These are phyloP conservation scores for Oriolus oriolus DNA, from an alignment of 2,113 vertebrate species.

Conservation along the genomic window DNA sequence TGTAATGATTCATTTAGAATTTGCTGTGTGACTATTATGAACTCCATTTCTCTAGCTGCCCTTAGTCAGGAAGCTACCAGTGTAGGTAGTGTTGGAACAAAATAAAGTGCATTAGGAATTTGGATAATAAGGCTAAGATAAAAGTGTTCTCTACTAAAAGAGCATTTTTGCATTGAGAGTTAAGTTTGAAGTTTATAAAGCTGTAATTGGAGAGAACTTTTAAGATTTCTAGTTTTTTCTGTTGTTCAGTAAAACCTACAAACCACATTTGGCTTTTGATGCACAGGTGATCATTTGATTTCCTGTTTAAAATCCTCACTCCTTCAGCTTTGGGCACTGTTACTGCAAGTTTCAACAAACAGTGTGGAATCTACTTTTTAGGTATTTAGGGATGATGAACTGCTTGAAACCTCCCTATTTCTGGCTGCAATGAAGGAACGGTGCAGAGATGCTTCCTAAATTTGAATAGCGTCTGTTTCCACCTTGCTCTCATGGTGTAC, in stretches of 20 bases:
- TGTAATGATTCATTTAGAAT: neutral
- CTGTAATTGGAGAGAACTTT: neutral
- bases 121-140: neutral
- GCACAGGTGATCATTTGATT: rapidly evolving
- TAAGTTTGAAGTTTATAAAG: neutral
- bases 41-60: neutral
- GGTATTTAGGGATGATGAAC: neutral
- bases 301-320: neutral
- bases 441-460: neutral
- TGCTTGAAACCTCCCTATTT: neutral
- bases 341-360: neutral
- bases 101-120: neutral
- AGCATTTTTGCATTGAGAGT: neutral
- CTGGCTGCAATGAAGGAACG: neutral
- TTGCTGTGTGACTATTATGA: neutral
- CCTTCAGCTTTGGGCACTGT: neutral
- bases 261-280: neutral
- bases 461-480: neutral
- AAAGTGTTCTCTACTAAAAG: neutral
- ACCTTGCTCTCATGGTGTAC: neutral
- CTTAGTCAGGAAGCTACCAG: neutral
- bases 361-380: neutral
- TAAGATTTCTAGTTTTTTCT: neutral
- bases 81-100: neutral
- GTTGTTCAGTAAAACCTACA: neutral